A percentile compares a stretch with the other conserved stretches of the same genome.
Evolutionary conservation across 2,797 vertebrate genomes (phyloP).

Genomic region (Geotria australis): DNA sequence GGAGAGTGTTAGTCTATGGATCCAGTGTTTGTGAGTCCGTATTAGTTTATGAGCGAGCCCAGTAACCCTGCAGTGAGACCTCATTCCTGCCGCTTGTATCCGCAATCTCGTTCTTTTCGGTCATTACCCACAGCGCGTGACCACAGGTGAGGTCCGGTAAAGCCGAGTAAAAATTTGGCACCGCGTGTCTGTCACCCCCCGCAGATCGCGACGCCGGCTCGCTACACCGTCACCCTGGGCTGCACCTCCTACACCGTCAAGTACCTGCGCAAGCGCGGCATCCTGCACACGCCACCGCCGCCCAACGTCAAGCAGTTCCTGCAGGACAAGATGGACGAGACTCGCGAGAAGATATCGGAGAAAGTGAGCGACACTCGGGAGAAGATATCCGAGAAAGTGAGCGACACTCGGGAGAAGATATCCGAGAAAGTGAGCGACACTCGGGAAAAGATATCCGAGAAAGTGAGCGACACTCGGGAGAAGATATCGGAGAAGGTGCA

Average conservation of each 20-base stretch:
- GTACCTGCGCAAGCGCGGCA: conserved; percentile 47
- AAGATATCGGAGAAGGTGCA: conserved; percentile 18
- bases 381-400: conserved; percentile 8
- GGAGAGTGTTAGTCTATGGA: too few species aligned
- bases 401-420: conserved; percentile 33
- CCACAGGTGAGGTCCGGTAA: too few species aligned
- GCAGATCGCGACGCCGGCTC: conserved; percentile 67
- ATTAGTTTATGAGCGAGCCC: too few species aligned
- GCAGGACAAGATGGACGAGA: conserved; percentile 79
- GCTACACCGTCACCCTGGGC: conserved; percentile 69
- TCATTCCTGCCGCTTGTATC: too few species aligned
- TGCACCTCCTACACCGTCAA: conserved; percentile 61
- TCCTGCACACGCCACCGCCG: conserved; percentile 63
- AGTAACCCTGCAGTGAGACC: too few species aligned
- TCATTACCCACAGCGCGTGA: too few species aligned
- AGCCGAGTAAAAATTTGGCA: too few species aligned
- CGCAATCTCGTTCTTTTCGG: too few species aligned
- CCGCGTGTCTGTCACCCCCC: neutral
- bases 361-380: conserved; percentile 43
- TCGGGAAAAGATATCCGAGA: conserved; percentile 12
- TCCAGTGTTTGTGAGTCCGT: too few species aligned
- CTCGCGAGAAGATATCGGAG: conserved; percentile 40
- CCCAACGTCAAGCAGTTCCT: conserved; percentile 46
- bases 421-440: conserved; percentile 17
- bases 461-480: conserved; percentile 68